Evolutionary conservation across 2,113 vertebrate species (phyloP).

Genomic region (Colinus virginianus): DNA sequence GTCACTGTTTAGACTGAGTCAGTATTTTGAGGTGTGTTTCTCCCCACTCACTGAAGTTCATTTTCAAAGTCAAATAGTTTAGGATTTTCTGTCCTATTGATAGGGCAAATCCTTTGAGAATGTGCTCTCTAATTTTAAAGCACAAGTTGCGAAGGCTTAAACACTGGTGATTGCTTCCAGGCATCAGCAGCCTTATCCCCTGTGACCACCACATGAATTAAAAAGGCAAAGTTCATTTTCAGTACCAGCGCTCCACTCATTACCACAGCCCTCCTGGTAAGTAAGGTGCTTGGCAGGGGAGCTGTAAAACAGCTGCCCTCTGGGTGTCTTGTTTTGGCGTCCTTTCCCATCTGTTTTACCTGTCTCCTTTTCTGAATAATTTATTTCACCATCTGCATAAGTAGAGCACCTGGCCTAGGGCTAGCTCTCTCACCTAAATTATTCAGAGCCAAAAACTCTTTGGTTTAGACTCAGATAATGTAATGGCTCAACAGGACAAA

Average conservation of each 20-base stretch:
- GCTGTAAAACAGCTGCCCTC: conserved; percentile 77
- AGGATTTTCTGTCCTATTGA: not conserved
- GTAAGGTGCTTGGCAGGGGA: conserved; percentile 26
- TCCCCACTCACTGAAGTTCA: not conserved
- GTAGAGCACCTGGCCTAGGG: conserved; percentile 83
- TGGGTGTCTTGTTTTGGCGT: conserved; percentile 79
- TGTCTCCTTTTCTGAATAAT: conserved; percentile 88
- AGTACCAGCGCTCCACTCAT: conserved; percentile 26
- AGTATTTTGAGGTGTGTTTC: not conserved
- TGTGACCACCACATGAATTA: not conserved
- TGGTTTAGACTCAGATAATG: conserved; percentile 79
- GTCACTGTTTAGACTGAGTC: not conserved
- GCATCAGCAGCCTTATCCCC: not conserved
- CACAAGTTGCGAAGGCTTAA: not conserved
- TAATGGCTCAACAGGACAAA: conserved; percentile 77
- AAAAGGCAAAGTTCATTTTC: not conserved
- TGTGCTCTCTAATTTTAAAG: not conserved
- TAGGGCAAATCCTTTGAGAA: not conserved
- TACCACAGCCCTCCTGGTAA: not conserved
- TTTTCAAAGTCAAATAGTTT: not conserved
- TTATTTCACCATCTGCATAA: conserved; percentile 87
- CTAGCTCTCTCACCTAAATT: conserved; percentile 84
- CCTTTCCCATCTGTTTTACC: conserved; percentile 89
- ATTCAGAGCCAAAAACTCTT: conserved; percentile 84
- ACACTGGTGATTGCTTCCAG: not conserved